Evolutionary conservation across 2,888 invertebrate genomes (phyloP).

Genomic region (Cephus sareptanus): DNA sequence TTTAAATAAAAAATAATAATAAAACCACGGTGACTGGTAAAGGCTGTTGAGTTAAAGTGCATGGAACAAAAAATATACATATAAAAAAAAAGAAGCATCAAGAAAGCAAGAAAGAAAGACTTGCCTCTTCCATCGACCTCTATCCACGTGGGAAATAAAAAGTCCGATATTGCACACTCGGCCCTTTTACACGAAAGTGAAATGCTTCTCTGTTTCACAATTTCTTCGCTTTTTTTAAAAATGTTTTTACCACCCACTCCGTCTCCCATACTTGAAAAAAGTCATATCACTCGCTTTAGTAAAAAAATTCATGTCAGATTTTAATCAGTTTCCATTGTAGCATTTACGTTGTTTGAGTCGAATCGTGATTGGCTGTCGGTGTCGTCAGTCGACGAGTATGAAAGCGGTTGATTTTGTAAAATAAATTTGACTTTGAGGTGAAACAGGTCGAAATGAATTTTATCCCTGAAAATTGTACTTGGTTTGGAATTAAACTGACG

Average conservation of each 20-base stretch:
- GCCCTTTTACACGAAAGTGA: not conserved
- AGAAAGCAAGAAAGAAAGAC: not conserved
- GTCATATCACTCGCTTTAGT: too few relatives aligned
- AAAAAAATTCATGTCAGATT: too few relatives aligned
- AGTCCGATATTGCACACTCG: not conserved
- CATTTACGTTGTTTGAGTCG: too few relatives aligned
- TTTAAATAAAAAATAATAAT: not conserved
- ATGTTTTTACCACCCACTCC: too few relatives aligned
- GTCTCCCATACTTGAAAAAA: not conserved
- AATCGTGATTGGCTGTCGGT: too few relatives aligned
- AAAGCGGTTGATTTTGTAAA: too few relatives aligned
- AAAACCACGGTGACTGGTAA: not conserved
- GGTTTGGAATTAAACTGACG: too few relatives aligned
- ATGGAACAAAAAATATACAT: not conserved
- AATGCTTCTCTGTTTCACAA: not conserved
- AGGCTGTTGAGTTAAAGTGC: not conserved
- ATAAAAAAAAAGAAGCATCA: not conserved
- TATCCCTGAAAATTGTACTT: too few relatives aligned
- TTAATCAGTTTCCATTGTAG: too few relatives aligned
- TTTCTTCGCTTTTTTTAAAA: not conserved
- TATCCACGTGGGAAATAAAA: not conserved
- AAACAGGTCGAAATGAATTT: too few relatives aligned
- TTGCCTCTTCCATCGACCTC: not conserved
- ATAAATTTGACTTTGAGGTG: too few relatives aligned
- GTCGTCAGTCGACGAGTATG: too few relatives aligned